Evolutionary conservation across 2,888 invertebrate genomes (phyloP), one percentile per base, ranked within the genome.

Genomic region (Crioceris asparagi): DNA sequence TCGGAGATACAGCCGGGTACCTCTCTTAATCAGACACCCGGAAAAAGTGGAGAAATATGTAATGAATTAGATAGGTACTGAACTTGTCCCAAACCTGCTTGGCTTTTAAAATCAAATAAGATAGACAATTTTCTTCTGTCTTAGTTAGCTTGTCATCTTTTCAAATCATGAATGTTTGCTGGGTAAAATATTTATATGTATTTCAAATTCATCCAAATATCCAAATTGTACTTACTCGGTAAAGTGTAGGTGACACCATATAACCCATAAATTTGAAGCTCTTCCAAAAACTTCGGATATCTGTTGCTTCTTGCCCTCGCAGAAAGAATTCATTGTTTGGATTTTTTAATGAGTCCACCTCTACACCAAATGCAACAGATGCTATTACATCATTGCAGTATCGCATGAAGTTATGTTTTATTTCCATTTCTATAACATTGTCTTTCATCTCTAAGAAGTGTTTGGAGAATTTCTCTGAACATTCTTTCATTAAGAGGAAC

Each of bases 381-480:
- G 71, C 72, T 36, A 73, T 72, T 2, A 72, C 68, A 46, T 73
- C 72, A 41, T 68, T 71, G 1, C 68, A 66, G 44, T 70, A 74
- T 1, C 73, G 63, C 2, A 67, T 66, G 31, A 69, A 64, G 2
- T 67, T 34, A 36, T 73, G 44, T 16, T 50, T 52, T 32, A 50
- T 27, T 26, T 71, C 70, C 1, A 68, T 45, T 10, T 60, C 61
- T 2, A 54, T 38, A 0, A 49, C 38, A 6, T 52, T 39, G 15
- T 59, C 35, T 2, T 50, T 40, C 37, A 50, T 34, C 8, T 49
- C 40, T 19, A 46, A 15, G 33, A 59, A 55, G 40, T 55, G 47
- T 6, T 47, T 29, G 10, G 16, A 10, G 14, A 29, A 12, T 10
- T 10, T 5, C 4, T 29, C 29, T 16, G 16, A 10, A 12, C 40